Evolutionary conservation across 2,797 vertebrate species (phyloP).

Genomic region (Pristis pectinata): DNA sequence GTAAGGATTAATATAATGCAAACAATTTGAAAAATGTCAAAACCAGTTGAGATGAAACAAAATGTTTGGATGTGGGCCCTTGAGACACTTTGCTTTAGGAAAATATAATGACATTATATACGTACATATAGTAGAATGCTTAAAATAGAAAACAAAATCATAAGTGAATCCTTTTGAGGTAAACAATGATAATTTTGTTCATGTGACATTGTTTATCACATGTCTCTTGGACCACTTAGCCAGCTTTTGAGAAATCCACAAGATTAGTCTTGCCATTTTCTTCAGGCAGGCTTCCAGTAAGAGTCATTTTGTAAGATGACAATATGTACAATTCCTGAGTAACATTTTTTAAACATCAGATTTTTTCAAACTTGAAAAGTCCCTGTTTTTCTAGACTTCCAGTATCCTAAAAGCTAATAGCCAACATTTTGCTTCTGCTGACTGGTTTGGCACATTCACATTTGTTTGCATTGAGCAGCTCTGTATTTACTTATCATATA

Average conservation of each 20-base stretch:
- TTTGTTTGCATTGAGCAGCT: neutral
- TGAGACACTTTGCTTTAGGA: neutral
- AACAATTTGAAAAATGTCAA: neutral
- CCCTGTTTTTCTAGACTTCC: neutral
- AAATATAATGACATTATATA: neutral
- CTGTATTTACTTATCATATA: neutral
- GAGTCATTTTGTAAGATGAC: neutral
- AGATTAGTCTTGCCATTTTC: neutral
- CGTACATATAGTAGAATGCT: neutral
- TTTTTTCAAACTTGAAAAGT: neutral
- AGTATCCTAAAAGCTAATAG: neutral
- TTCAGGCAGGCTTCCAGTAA: neutral
- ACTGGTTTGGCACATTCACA: neutral
- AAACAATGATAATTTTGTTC: neutral
- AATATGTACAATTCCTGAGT: neutral
- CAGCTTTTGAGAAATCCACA: neutral
- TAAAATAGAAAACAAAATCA: neutral
- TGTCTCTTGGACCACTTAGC: neutral
- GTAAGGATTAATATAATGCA: neutral
- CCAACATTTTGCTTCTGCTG: neutral
- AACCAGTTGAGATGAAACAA: neutral
- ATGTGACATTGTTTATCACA: neutral
- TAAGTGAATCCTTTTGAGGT: neutral
- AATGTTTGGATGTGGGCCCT: neutral
- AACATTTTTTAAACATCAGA: neutral